A percentile compares a stretch with the other conserved stretches of the same genome.
Conservation (phyloP, 2,888 invertebrate genomes). For the Nephrotoma flavescens region DNA sequence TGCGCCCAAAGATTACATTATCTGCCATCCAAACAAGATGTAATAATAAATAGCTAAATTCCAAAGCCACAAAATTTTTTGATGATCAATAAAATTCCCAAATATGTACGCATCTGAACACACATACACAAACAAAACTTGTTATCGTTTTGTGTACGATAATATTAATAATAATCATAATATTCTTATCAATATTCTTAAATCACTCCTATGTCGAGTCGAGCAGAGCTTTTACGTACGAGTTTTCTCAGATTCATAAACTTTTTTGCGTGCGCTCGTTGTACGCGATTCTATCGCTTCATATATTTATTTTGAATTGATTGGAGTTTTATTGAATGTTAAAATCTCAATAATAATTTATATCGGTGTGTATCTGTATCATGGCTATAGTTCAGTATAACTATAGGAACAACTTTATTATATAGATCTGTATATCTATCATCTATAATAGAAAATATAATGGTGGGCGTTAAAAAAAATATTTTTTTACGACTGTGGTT, state of each 20-base stretch:
- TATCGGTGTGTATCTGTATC: neutral
- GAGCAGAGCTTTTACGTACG: no score
- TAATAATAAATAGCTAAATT: neutral
- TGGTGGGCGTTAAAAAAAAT: neutral
- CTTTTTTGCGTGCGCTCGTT: neutral
- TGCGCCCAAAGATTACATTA: neutral
- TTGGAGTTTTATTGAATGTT: neutral
- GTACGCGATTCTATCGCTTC: neutral
- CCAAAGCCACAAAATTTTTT: neutral
- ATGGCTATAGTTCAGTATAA: neutral
- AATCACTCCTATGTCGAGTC: neutral
- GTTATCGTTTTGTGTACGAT: neutral
- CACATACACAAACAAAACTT: neutral
- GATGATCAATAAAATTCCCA: neutral
- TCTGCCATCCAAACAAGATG: neutral
- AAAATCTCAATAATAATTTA: neutral
- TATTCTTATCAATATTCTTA: neutral
- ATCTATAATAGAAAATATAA: neutral
- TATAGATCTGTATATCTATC: neutral
- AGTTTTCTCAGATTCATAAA: no score
- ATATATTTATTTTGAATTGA: neutral
- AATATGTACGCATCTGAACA: neutral
- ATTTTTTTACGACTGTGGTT: neutral
- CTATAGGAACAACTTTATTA: neutral
- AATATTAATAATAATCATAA: neutral